phyloP scores from a whole-genome alignment of 2,113 vertebrate species.

The Notarius lentiginosus region DNA sequence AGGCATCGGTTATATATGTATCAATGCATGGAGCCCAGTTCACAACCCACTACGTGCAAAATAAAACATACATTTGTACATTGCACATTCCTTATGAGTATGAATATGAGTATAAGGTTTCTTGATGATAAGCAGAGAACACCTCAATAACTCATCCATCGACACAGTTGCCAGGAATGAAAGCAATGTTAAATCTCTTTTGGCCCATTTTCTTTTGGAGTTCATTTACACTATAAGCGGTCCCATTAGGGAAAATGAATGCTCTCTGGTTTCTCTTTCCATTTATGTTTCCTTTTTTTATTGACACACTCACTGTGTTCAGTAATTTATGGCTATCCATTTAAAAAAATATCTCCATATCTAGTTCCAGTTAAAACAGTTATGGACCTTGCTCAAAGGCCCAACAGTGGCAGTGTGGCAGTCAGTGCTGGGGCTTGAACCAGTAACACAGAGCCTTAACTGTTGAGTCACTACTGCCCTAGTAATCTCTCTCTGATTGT shows the following conservation, averaged over 20 bases:
- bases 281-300: not conserved
- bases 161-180: not conserved
- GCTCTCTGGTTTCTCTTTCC: not conserved
- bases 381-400: not conserved
- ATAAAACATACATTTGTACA: not conserved
- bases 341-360: not conserved
- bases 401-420: not conserved
- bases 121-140: not conserved
- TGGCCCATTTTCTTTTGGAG: not conserved
- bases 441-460: not conserved
- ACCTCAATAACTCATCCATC: not conserved
- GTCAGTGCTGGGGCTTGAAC: not conserved
- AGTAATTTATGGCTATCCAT: not conserved
- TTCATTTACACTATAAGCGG: not conserved
- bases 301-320: not conserved
- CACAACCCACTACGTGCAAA: not conserved
- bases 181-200: not conserved
- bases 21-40: not conserved
- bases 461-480: not conserved
- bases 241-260: not conserved
- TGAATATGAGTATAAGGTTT: not conserved
- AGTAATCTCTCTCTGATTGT: not conserved
- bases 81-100: not conserved
- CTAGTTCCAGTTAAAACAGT: not conserved
- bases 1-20: not conserved